Evolutionary conservation across 2,797 vertebrate genomes (phyloP), one percentile per base, ranked within the genome.

Genomic region (Oreochromis grahami): DNA sequence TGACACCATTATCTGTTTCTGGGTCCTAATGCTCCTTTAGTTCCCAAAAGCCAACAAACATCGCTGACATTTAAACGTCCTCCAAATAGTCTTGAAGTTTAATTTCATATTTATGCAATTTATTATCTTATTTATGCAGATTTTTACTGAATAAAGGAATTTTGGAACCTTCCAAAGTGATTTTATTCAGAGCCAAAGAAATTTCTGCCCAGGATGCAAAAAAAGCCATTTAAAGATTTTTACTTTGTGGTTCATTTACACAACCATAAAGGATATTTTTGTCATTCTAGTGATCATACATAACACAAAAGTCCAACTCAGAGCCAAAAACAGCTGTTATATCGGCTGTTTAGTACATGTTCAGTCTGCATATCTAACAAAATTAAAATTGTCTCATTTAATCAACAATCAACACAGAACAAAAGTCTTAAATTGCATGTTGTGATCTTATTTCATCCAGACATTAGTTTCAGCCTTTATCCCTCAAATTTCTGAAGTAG

Each of bases 401-500:
- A 11, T 34, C 56, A 60, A 60, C 55, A 10, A 26, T 58, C 55
- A 32, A 0, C 29, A 19, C 56, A 34, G 9, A 60, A 34, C 56
- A 58, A 34, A 60, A 19, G 56, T 34, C 29, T 34, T 11, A n/a
- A n/a, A n/a, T 34, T 60, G 56, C 56, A 60, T 34, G 0, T 19
- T 60, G 0, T 0, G 29, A 34, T 34, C 56, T 60, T 34, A 7
- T 34, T 34, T 60, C 5, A 34, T 60, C 29, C 56, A 19, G 56
- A 2, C 9, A 4, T 19, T 3, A 34, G 17, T 34, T 60, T 34
- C 17, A 36, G 9, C 2, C 29, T 5, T 3, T 36, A 1, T 0
- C 32, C 32, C 4, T 32, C 32, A 7, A 60, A 36, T 60, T 0
- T 60, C 56, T 60, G 9, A 60, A 60, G 29, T 34, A 0, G 56